Evolutionary conservation across 1,140 invertebrate species (phyloP), one percentile per base, ranked within the genome.

Genomic region (Panagrolaimus sp.): DNA sequence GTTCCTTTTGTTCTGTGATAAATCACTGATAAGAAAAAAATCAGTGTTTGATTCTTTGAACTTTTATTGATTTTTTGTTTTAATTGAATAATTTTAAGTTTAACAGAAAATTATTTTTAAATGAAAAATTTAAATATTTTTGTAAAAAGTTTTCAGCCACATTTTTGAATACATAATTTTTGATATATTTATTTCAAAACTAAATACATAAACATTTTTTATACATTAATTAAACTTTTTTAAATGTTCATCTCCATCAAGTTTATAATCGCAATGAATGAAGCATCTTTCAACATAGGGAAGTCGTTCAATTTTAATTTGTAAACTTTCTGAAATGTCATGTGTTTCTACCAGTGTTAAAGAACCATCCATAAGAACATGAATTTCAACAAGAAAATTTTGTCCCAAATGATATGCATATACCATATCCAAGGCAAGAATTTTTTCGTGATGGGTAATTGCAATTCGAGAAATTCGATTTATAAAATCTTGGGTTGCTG

Each of bases 381-480:
- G 63, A 8, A 64, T 24, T 43, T 64, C 63, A 64, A 64, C 63
- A 15, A 64, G 63, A 12, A 64, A 32, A 8, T 64, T 64, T n/a
- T 64, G 17, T 24, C 63, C 43, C 28, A 64, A 17, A 43, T 64
- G 63, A 64, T 64, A 64, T n/a, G 38, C 43, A 64, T 43, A 43
- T 12, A 43, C 63, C 28, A 64, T 43, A 43, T 64, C 63, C 8
- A 64, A 10, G 8, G 63, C 63, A 9, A 10, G 7, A 15, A 64
- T 64, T 21, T 21, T 17, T n/a, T 64, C 43, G 8, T 32, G 9
- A 43, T 64, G 63, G 28, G 21, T 43, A 0, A 43, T 64, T 38
- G 63, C 63, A 43, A 64, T 64, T 3, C 43, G 28, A 15, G 38
- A 64, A 64, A 64, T 64, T 43, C 63, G 63, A 38, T 43, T 43